These are phyloP conservation scores for Epistrophe eligans DNA, from an alignment of 2,888 invertebrate species.

Conservation along the genomic window DNA sequence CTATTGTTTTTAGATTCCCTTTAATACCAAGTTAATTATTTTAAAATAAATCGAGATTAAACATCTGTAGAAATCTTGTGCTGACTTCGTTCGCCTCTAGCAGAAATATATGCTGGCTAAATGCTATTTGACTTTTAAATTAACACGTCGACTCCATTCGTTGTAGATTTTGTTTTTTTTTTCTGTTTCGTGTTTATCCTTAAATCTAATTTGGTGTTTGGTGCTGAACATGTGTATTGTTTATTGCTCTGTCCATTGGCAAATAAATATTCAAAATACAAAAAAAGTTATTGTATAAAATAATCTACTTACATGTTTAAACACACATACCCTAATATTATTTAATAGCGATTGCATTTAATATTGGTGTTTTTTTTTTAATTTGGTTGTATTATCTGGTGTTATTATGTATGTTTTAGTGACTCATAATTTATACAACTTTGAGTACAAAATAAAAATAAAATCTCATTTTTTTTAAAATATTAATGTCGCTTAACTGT, in stretches of 20 bases:
- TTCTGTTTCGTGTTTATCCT: not conserved
- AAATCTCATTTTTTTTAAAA: slow-evolving; percentile 8
- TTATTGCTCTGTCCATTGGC: slow-evolving; percentile 8
- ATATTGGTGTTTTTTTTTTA: slow-evolving; percentile 60
- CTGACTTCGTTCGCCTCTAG: not conserved
- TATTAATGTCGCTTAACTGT: slow-evolving; percentile 14
- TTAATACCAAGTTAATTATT: too few species aligned
- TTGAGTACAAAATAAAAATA: slow-evolving; percentile 30
- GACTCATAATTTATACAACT: slow-evolving; percentile 31
- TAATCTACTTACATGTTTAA: slow-evolving; percentile 46
- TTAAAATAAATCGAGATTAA: not conserved
- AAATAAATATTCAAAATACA: slow-evolving; percentile 31
- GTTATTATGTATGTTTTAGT: slow-evolving; percentile 37
- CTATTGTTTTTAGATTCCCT: too few species aligned
- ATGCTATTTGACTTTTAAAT: not conserved
- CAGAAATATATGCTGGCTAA: not conserved
- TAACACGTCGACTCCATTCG: not conserved
- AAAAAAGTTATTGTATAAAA: slow-evolving; percentile 31
- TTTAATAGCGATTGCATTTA: slow-evolving; percentile 38
- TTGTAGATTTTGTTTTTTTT: not conserved
- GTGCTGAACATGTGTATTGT: slow-evolving; percentile 15
- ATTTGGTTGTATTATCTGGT: slow-evolving; percentile 13
- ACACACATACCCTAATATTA: slow-evolving; percentile 41
- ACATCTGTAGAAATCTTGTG: not conserved
- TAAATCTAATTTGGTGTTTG: slow-evolving; percentile 24